Percentiles rank a stretch among this genome's conserved stretches.
phyloP scores from a whole-genome alignment of 2,888 invertebrate species.

The Xanthostigma xanthostigma region DNA sequence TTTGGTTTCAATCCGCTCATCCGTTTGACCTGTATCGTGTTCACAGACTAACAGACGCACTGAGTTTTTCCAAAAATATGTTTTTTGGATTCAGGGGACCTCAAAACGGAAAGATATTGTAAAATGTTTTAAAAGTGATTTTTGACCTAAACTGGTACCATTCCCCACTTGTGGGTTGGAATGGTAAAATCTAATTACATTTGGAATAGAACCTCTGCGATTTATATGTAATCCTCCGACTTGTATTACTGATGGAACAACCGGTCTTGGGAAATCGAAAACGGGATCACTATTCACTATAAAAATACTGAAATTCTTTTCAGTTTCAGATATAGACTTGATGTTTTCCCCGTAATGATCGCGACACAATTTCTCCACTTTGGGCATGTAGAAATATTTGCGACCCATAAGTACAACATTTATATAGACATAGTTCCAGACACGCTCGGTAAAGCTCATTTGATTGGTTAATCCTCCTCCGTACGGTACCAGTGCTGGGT shows the following conservation, averaged over 20 bases:
- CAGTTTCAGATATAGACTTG: conserved; percentile 9
- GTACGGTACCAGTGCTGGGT: conserved; percentile 1
- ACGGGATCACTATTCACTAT: conserved; percentile 20
- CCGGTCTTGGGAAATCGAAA: conserved; percentile 19
- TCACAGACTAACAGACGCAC: too few species aligned
- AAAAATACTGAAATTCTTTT: conserved; percentile 18
- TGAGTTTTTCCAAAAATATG: too few species aligned
- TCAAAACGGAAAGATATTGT: too few species aligned
- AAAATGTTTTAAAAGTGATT: too few species aligned
- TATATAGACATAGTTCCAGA: conserved; percentile 2
- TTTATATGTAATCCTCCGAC: conserved; percentile 24
- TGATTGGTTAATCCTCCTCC: conserved; percentile 2
- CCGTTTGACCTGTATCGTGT: too few species aligned
- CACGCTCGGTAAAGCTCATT: conserved; percentile 6
- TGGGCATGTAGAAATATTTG: not conserved
- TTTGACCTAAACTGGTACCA: too few species aligned
- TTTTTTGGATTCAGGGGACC: too few species aligned
- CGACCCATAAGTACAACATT: not conserved
- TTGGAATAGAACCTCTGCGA: conserved; percentile 17
- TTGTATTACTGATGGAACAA: conserved; percentile 24
- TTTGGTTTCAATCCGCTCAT: too few species aligned
- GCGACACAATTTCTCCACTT: conserved; percentile 4
- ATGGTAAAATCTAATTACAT: conserved; percentile 15
- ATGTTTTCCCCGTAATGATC: conserved; percentile 4
- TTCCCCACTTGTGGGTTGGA: too few species aligned